Evolutionary conservation across 2,113 vertebrate genomes (phyloP).

Genomic region (Pionites leucogaster): DNA sequence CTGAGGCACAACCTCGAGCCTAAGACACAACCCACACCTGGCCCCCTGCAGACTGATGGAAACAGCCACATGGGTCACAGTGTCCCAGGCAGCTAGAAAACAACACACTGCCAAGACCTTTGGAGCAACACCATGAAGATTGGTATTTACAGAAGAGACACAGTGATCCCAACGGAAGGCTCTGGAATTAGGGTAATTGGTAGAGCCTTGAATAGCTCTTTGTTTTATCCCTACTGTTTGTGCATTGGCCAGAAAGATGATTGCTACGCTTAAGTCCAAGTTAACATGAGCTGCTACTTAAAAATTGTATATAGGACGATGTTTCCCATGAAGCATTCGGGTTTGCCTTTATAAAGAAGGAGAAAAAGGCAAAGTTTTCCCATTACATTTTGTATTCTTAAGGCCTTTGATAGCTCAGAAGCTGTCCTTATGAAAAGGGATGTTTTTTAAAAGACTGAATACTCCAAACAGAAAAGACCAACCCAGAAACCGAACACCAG

Average conservation of each 20-base stretch:
- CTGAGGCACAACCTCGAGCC: background rate
- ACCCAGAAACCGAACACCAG: background rate
- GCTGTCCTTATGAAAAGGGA: background rate
- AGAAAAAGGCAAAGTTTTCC: background rate
- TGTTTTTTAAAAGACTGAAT: background rate
- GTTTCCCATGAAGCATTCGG: background rate
- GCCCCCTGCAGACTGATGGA: background rate
- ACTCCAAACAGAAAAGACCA: background rate
- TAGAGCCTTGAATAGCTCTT: background rate
- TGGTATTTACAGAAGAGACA: background rate
- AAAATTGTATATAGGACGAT: background rate
- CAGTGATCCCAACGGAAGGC: background rate
- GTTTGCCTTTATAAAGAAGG: background rate
- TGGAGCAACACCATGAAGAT: background rate
- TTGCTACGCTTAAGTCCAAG: background rate
- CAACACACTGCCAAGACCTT: background rate
- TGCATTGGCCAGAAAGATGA: background rate
- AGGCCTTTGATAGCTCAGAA: conserved; percentile 12
- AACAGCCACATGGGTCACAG: accelerated
- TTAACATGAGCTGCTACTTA: background rate
- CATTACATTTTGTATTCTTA: background rate
- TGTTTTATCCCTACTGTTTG: background rate
- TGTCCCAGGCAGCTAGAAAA: background rate
- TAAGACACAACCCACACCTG: background rate
- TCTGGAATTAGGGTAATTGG: background rate